Evolutionary conservation across 2,888 invertebrate species (phyloP).

Genomic region (Heteropelma amictum): DNA sequence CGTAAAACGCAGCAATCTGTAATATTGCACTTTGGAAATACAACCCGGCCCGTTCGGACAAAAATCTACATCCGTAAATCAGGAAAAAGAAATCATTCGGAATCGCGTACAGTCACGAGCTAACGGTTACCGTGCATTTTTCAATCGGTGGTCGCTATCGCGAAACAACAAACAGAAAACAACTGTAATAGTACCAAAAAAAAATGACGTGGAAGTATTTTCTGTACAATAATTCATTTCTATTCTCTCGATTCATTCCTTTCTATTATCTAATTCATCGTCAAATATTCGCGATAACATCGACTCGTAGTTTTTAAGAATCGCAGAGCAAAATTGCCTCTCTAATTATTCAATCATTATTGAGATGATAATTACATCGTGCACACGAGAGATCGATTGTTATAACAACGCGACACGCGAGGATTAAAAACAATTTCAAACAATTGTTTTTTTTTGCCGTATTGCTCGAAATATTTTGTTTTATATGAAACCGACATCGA

Average conservation of each 20-base stretch:
- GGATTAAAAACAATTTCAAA: conserved; percentile 1
- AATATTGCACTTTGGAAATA: conserved; percentile 9
- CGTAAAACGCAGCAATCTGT: conserved; percentile 41
- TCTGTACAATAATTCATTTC: conserved; percentile 62
- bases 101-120: conserved; percentile 38
- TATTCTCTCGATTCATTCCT: conserved; percentile 44
- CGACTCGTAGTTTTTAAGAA: conserved; percentile 35
- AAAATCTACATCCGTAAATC: conserved; percentile 9
- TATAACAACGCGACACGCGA: conserved; percentile 19
- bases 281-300: conserved; percentile 22
- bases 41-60: conserved; percentile 18
- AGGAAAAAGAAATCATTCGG: conserved; percentile 16
- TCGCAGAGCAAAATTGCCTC: conserved; percentile 1
- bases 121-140: conserved; percentile 10
- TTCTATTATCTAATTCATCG: conserved; percentile 7
- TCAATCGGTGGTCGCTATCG: conserved; percentile 15
- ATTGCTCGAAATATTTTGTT: neutral
- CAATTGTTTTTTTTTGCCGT: neutral
- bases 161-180: conserved; percentile 23
- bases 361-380: conserved; percentile 13
- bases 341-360: conserved; percentile 5
- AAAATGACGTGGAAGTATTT: conserved; percentile 66
- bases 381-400: conserved; percentile 18
- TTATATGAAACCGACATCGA: neutral
- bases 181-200: conserved; percentile 41